Conservation (phyloP, 35 echinoderm and acorn worm species). For the Apostichopus californicus region DNA sequence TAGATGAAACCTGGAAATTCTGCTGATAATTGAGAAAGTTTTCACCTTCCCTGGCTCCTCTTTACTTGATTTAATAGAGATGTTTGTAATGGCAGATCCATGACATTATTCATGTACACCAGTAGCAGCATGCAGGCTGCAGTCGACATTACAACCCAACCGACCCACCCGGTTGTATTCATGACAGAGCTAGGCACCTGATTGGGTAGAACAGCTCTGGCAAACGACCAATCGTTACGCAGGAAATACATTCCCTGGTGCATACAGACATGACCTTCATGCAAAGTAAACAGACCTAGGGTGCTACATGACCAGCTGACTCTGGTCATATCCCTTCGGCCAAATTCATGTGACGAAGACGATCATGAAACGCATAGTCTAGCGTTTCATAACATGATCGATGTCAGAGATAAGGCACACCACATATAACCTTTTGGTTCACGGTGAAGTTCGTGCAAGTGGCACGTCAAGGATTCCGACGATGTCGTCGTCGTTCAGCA, state of each 20-base stretch:
- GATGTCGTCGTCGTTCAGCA: not conserved
- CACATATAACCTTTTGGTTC: not conserved
- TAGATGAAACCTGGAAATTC: too few species aligned
- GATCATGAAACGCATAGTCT: not conserved
- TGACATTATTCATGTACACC: too few species aligned
- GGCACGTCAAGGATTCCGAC: conserved; percentile 32
- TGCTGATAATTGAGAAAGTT: too few species aligned
- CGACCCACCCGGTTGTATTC: too few species aligned
- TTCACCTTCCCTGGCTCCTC: too few species aligned
- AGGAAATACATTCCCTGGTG: not conserved
- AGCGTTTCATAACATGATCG: not conserved
- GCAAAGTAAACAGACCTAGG: not conserved
- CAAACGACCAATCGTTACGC: not conserved
- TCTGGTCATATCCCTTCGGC: not conserved
- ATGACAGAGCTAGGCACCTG: not conserved
- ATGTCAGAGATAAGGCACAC: conserved; percentile 34
- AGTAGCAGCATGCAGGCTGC: too few species aligned
- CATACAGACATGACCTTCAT: not conserved
- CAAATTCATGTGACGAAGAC: not conserved
- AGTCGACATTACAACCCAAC: too few species aligned
- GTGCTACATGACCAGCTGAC: not conserved
- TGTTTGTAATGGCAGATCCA: too few species aligned
- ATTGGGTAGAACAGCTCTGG: not conserved
- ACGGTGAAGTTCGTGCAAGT: not conserved
- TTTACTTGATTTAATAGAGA: too few species aligned